Evolutionary conservation across 2,888 invertebrate genomes (phyloP).

Genomic region (Diabrotica balteata): DNA sequence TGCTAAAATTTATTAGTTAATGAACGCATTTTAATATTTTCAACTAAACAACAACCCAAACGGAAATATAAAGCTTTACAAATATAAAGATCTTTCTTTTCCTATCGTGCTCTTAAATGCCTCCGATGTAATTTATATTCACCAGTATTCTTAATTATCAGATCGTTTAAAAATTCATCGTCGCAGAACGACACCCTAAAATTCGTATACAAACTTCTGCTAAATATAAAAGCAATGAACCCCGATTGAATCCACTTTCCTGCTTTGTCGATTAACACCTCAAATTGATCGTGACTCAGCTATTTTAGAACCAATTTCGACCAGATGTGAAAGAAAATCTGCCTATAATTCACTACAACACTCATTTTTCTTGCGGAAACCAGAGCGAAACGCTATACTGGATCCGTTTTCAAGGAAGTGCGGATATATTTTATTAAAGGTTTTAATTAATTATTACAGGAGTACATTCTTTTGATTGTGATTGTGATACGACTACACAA

Average conservation of each 20-base stretch:
- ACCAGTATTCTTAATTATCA: too few species aligned
- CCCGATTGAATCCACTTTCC: constrained; percentile 22
- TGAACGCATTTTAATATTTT: too few species aligned
- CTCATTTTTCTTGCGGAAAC: constrained; percentile 33
- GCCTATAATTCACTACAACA: constrained; percentile 35
- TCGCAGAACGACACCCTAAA: constrained; percentile 1
- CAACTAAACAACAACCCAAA: too few species aligned
- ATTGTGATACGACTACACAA: too few species aligned
- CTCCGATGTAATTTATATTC: too few species aligned
- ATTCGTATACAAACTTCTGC: constrained; percentile 7
- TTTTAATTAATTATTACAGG: background rate
- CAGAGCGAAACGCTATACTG: constrained; percentile 7
- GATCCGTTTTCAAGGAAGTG: background rate
- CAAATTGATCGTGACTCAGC: constrained; percentile 31
- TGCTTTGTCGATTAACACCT: constrained; percentile 29
- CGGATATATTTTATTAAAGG: background rate
- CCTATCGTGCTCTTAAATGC: too few species aligned
- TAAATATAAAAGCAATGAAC: constrained; percentile 15
- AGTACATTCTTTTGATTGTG: too few species aligned
- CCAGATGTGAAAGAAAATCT: constrained; percentile 32
- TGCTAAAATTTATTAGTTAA: too few species aligned
- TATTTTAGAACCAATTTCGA: constrained; percentile 30
- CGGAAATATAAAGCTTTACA: too few species aligned
- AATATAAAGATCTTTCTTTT: too few species aligned
- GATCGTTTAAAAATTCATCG: constrained; percentile 14